Percentiles rank a stretch among this genome's conserved stretches.
Conservation (phyloP, 2,888 invertebrate species). For the Phortica okadai region DNA sequence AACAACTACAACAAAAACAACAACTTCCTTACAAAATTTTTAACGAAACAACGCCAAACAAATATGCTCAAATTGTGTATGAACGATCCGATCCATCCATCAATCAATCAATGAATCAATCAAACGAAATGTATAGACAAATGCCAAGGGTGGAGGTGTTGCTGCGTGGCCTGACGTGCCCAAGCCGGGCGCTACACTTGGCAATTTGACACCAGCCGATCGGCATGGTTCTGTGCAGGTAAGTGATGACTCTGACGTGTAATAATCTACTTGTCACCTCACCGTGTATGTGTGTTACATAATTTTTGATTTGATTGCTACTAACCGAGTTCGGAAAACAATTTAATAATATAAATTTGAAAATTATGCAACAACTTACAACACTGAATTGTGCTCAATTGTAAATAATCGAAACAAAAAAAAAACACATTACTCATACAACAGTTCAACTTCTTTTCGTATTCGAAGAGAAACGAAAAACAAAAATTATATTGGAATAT, state of each 20-base stretch:
- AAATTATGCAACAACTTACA: conserved; percentile 9
- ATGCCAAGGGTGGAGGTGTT: conserved; percentile 83
- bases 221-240: conserved; percentile 98
- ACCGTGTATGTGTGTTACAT: conserved; percentile 33
- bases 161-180: conserved; percentile 90
- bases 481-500: too few species aligned
- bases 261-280: conserved; percentile 65
- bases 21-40: conserved; percentile 7
- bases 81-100: not conserved
- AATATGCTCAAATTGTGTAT: not conserved
- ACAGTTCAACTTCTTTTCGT: conserved; percentile 2
- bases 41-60: not conserved
- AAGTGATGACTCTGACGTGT: conserved; percentile 70
- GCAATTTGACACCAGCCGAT: conserved; percentile 94
- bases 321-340: not conserved
- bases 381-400: not conserved
- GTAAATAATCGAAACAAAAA: not conserved
- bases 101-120: conserved; percentile 35
- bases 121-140: conserved; percentile 66
- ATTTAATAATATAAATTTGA: not conserved
- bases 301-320: conserved; percentile 32
- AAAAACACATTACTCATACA: not conserved
- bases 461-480: too few species aligned
- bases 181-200: conserved; percentile 87
- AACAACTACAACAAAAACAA: conserved; percentile 14